phyloP scores from a whole-genome alignment of 2,888 invertebrate species.

The Mellilla xanthometata region DNA sequence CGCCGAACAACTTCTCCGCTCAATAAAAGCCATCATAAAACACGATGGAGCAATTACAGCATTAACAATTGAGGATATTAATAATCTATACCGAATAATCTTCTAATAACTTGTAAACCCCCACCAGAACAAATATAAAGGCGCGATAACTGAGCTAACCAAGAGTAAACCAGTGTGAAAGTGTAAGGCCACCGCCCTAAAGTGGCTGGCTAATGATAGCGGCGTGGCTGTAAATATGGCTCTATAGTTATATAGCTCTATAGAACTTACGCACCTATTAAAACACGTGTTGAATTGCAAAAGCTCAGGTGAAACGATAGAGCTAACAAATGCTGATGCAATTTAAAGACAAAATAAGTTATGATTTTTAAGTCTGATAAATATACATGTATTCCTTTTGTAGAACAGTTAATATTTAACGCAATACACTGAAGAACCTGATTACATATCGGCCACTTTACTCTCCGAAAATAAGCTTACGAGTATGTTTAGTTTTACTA shows the following conservation, averaged over 20 bases:
- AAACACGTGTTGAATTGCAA: background rate
- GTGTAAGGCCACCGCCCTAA: constrained; percentile 25
- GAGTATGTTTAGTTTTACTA: too few species aligned
- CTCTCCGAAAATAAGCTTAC: too few species aligned
- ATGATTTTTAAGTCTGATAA: too few species aligned
- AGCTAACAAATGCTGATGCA: too few species aligned
- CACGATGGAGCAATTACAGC: constrained; percentile 19
- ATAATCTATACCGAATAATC: constrained; percentile 18
- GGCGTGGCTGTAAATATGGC: constrained; percentile 42
- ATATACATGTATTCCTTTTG: too few species aligned
- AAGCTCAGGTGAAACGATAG: background rate
- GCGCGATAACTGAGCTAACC: constrained; percentile 23
- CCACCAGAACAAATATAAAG: constrained; percentile 33
- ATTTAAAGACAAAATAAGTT: too few species aligned
- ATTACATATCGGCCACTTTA: too few species aligned
- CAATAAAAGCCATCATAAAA: constrained; percentile 19
- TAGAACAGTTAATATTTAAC: too few species aligned
- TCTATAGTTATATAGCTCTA: background rate
- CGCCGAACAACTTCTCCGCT: background rate
- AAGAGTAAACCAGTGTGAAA: constrained; percentile 27
- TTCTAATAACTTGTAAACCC: constrained; percentile 18
- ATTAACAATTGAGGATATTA: constrained; percentile 13
- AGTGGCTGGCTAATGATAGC: constrained; percentile 62
- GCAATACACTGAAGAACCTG: too few species aligned
- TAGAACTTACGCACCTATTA: background rate